Conservation (phyloP, 23 tunicate genomes). For the Aplidium turbinatum region DNA sequence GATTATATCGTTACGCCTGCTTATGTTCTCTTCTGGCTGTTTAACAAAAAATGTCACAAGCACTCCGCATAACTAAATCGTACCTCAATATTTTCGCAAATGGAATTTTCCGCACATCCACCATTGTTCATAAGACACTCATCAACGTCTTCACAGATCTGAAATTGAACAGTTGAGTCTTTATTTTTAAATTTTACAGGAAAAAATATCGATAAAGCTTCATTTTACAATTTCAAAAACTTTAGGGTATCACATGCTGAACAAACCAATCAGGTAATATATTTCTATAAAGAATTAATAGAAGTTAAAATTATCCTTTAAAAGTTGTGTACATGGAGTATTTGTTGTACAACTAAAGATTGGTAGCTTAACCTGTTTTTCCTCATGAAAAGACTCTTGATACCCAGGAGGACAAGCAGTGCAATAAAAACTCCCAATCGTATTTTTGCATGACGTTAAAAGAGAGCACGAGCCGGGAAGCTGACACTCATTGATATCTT, state of each 20-base stretch:
- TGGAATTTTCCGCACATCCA: slow-evolving; percentile 55
- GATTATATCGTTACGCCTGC: no score
- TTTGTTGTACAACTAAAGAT: not conserved
- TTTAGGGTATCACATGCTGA: no score
- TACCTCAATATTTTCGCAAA: slow-evolving; percentile 59
- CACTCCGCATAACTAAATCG: slow-evolving; percentile 6
- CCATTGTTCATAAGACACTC: slow-evolving; percentile 62
- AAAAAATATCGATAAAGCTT: no score
- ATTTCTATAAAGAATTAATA: no score
- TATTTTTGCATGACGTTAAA: slow-evolving; percentile 53
- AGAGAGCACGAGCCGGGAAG: slow-evolving; percentile 24
- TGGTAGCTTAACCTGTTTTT: not conserved
- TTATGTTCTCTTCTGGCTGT: no score
- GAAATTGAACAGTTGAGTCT: slow-evolving; percentile 1
- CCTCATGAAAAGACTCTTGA: slow-evolving; percentile 10
- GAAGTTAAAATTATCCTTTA: not conserved
- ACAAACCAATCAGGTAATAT: no score
- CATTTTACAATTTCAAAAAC: no score
- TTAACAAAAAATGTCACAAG: not conserved
- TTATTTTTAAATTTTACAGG: no score
- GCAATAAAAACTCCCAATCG: slow-evolving; percentile 59
- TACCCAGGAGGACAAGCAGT: slow-evolving; percentile 69
- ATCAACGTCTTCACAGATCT: slow-evolving; percentile 69
- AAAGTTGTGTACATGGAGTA: not conserved
- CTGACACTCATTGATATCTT: slow-evolving; percentile 41